phyloP scores from a whole-genome alignment of 2,113 vertebrate species.

The Donacobius atricapilla region DNA sequence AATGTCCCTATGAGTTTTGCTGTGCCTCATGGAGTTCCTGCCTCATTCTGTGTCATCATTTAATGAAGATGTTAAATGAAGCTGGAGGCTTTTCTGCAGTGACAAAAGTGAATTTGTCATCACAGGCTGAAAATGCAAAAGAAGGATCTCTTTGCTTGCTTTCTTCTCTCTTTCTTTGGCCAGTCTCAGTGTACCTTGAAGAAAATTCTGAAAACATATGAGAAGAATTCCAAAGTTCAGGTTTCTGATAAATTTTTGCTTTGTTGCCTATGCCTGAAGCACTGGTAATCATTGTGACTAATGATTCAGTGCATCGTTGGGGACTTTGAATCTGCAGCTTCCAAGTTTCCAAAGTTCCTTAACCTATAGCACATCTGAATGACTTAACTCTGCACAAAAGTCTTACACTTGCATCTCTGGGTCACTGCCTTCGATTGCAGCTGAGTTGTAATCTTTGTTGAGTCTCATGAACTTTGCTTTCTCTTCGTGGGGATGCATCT shows the following conservation, averaged over 20 bases:
- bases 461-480: background rate
- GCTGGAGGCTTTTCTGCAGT: background rate
- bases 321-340: background rate
- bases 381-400: background rate
- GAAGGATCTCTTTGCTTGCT: background rate
- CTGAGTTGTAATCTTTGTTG: background rate
- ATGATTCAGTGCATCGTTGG: background rate
- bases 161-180: background rate
- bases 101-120: background rate
- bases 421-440: rapidly evolving
- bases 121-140: background rate
- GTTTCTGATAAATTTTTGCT: background rate
- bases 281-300: background rate
- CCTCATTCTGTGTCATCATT: background rate
- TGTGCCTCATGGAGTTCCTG: background rate
- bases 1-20: background rate
- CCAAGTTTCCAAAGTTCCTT: background rate
- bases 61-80: background rate
- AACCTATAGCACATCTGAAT: background rate
- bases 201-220: background rate
- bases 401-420: background rate
- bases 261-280: rapidly evolving
- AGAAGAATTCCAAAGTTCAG: background rate
- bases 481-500: background rate
- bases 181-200: background rate